Evolutionary conservation across 2,113 vertebrate genomes (phyloP).

Genomic region (Galbula dea): DNA sequence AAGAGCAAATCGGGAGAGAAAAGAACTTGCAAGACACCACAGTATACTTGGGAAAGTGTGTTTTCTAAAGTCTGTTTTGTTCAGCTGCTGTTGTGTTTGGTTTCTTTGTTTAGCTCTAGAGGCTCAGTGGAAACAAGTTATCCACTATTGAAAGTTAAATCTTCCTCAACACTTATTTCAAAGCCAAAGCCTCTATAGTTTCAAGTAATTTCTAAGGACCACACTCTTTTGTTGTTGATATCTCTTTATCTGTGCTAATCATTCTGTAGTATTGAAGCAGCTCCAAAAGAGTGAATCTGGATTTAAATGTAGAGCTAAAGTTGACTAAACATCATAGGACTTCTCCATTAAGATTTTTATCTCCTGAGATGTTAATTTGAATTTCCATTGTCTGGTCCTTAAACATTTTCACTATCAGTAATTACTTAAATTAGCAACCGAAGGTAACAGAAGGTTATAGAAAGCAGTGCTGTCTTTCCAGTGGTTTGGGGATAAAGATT

Average conservation of each 20-base stretch:
- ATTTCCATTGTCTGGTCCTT: neutral
- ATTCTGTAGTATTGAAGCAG: neutral
- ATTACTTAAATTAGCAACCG: neutral
- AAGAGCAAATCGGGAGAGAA: neutral
- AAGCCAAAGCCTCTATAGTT: no score
- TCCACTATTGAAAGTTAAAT: neutral
- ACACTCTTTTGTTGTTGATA: neutral
- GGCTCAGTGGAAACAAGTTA: neutral
- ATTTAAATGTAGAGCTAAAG: neutral
- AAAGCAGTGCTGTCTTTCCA: neutral
- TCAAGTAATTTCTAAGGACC: neutral
- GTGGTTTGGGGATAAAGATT: neutral
- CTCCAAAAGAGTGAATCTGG: neutral
- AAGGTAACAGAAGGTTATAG: neutral
- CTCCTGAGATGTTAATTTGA: neutral
- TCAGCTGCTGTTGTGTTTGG: neutral
- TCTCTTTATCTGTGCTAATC: neutral
- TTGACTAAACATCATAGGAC: neutral
- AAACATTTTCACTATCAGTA: neutral
- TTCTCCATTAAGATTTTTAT: neutral
- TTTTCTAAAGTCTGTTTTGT: neutral
- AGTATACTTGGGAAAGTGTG: neutral
- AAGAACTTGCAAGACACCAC: neutral
- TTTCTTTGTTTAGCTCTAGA: neutral
- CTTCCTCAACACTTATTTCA: no score